Conservation (phyloP, 1,140 invertebrate genomes). For the Anthonomus grandis region DNA sequence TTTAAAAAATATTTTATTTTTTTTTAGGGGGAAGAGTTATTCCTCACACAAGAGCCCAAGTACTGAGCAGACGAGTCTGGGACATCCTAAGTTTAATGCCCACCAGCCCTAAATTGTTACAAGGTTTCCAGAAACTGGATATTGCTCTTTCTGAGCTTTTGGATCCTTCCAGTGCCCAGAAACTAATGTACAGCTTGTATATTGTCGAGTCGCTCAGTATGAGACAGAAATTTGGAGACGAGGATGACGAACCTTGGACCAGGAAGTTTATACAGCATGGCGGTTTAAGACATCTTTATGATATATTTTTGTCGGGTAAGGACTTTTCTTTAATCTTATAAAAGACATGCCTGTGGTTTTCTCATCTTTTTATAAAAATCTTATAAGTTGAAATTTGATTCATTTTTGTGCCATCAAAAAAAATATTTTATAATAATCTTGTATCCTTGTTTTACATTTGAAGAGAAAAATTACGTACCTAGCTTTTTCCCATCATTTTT, state of each 20-base stretch:
- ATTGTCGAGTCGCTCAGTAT: slow-evolving; percentile 73
- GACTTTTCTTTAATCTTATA: too few species aligned
- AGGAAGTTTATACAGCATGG: slow-evolving; percentile 81
- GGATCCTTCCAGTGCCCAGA: slow-evolving; percentile 84
- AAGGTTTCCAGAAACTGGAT: slow-evolving; percentile 75
- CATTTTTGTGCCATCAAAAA: too few species aligned
- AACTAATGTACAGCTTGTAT: slow-evolving; percentile 91
- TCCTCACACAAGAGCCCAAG: slow-evolving; percentile 84
- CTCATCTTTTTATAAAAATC: too few species aligned
- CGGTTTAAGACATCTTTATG: slow-evolving; percentile 81
- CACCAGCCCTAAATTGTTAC: slow-evolving; percentile 78
- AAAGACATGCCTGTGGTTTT: neutral
- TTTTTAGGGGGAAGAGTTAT: slow-evolving; percentile 54
- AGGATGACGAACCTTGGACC: slow-evolving; percentile 58
- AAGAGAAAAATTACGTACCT: too few species aligned
- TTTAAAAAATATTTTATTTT: neutral
- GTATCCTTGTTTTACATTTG: too few species aligned
- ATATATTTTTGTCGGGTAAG: slow-evolving; percentile 85
- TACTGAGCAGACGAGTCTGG: slow-evolving; percentile 87
- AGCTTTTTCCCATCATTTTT: too few species aligned
- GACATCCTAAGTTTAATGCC: slow-evolving; percentile 89
- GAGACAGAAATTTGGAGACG: slow-evolving; percentile 26
- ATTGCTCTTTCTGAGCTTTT: slow-evolving; percentile 68
- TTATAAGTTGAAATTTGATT: too few species aligned
- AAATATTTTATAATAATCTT: too few species aligned